These are phyloP conservation scores for Nyctibius bracteatus DNA, from an alignment of 2,113 vertebrate genomes.

Conservation along the genomic window DNA sequence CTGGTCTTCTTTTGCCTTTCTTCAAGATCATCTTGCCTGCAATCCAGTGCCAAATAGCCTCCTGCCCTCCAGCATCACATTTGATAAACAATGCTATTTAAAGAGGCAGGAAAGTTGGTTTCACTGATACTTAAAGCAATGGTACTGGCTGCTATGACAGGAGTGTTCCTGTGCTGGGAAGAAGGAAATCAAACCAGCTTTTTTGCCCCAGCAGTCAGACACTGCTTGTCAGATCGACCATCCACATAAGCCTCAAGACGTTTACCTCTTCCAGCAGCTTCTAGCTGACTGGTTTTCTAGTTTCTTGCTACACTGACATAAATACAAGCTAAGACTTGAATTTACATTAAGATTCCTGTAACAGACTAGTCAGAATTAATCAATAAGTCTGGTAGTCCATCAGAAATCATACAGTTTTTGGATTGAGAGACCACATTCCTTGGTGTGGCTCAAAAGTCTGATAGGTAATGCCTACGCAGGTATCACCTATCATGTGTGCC, in stretches of 20 bases:
- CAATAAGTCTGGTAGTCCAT: neutral
- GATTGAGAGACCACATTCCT: neutral
- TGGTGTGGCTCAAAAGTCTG: neutral
- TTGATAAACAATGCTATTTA: neutral
- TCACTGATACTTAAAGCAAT: neutral
- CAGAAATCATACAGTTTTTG: neutral
- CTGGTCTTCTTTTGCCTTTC: neutral
- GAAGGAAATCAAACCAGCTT: neutral
- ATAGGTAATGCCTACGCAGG: neutral
- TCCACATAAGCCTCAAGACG: neutral
- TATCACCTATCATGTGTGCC: neutral
- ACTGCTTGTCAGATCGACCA: neutral
- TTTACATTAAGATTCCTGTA: neutral
- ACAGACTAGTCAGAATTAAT: neutral
- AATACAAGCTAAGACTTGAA: neutral
- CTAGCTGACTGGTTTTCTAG: neutral
- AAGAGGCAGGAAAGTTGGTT: neutral
- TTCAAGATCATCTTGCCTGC: neutral
- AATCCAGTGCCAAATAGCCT: neutral
- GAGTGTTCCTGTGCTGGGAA: neutral
- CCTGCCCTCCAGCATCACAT: neutral
- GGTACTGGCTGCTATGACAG: neutral
- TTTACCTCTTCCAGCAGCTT: neutral
- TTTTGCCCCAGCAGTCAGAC: neutral
- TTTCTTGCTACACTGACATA: neutral